Evolutionary conservation across 2,888 invertebrate species (phyloP), one percentile per base, ranked within the genome.

Genomic region (Drosophila silvestris): DNA sequence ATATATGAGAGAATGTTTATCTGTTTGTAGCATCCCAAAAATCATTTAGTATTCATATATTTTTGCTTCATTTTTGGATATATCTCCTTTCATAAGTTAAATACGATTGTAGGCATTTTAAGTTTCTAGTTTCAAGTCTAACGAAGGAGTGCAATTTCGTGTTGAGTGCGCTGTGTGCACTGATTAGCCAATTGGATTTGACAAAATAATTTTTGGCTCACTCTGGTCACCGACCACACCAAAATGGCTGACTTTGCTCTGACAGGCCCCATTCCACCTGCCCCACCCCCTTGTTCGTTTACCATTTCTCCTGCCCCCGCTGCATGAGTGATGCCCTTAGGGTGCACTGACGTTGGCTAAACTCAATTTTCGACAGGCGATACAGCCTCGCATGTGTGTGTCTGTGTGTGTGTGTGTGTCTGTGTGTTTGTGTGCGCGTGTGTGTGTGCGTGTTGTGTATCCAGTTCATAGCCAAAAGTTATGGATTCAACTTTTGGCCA

Each of bases 401-500:
- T 77, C 9, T 30, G 26, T 47, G 41, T n/a, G 19, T 47, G 41
- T 79, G 76, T 79, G 44, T 57, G 81, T 89, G 72, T 80, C 74
- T 79, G 77, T 33, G 47, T 26, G 52, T 32, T 63, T 59, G 53
- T 22, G 28, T 41, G 50, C 16, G 28, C 41, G 50, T 56, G 81
- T 90, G 70, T 79, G 76, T 79, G 74, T 37, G 51, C 30, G 54
- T 32, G 68, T 58, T 91, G 73, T 81, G 76, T 79, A 76, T 80
- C 70, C 83, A 70, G 90, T 78, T 79, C 72, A 88, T 88, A 85
- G 84, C 81, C 82, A 90, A 84, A 88, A 88, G 88, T 88, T 88
- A 88, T 88, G 91, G 88, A 88, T 88, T 89, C 89, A 89, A 91
- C 91, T 89, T 91, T 91, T 92, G 91, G 92, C 91, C 91, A 91